Evolutionary conservation across 1,140 invertebrate genomes (phyloP).

Genomic region (Stenopsyche tienmushanensis): DNA sequence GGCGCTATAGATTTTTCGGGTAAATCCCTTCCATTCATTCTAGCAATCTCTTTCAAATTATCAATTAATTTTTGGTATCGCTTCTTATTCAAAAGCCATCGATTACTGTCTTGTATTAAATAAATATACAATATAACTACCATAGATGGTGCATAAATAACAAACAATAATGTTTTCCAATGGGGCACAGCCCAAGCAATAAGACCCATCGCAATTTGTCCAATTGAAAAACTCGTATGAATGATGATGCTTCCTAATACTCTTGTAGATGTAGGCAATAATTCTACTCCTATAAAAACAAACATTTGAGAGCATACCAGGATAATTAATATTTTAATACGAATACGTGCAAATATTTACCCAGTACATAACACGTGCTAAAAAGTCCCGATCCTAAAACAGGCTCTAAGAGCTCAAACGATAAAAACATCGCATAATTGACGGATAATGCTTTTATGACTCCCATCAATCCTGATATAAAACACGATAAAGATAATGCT

Average conservation of each 20-base stretch:
- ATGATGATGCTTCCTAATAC: slow-evolving; percentile 60
- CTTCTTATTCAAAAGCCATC: slow-evolving; percentile 69
- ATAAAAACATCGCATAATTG: slow-evolving; percentile 63
- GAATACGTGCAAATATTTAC: too few species aligned
- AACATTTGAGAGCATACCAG: too few species aligned
- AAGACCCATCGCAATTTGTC: slow-evolving; percentile 58
- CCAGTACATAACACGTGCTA: slow-evolving; percentile 51
- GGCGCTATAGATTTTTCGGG: slow-evolving; percentile 58
- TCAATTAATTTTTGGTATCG: slow-evolving; percentile 63
- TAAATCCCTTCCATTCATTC: slow-evolving; percentile 63
- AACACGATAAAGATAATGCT: slow-evolving; percentile 60
- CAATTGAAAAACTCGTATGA: slow-evolving; percentile 60
- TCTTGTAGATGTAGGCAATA: slow-evolving; percentile 61
- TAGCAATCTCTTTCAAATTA: slow-evolving; percentile 63
- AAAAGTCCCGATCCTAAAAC: slow-evolving; percentile 53
- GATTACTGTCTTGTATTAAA: slow-evolving; percentile 52
- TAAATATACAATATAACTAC: slow-evolving; percentile 53
- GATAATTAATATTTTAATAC: too few species aligned
- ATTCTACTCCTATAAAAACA: slow-evolving; percentile 69
- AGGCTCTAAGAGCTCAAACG: slow-evolving; percentile 66
- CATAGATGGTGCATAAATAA: slow-evolving; percentile 58
- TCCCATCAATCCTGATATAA: slow-evolving; percentile 62
- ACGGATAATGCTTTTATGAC: slow-evolving; percentile 65
- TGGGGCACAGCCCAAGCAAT: slow-evolving; percentile 60
- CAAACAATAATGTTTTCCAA: slow-evolving; percentile 61